phyloP scores from a whole-genome alignment of 2,888 invertebrate species.

The Hirtodrosophila confusa region DNA sequence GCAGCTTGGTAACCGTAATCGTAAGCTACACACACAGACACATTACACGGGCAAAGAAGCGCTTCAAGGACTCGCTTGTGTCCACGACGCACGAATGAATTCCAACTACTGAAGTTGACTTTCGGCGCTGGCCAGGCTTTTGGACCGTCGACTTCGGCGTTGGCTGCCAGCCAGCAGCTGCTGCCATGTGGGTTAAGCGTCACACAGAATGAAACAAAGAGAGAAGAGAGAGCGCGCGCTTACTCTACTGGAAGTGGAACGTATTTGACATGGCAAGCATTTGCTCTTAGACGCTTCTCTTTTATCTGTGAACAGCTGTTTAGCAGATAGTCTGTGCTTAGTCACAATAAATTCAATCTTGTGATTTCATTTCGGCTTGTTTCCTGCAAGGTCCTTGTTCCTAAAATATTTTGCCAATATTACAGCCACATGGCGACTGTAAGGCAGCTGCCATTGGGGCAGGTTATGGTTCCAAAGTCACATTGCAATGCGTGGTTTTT shows the following conservation, averaged over 20 bases:
- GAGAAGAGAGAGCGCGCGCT: background rate
- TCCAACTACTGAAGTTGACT: slow-evolving; percentile 80
- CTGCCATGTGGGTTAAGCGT: slow-evolving; percentile 61
- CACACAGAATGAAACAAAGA: background rate
- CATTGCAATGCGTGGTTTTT: background rate
- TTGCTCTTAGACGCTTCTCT: slow-evolving; percentile 31
- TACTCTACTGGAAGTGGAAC: slow-evolving; percentile 64
- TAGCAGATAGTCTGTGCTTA: slow-evolving; percentile 4
- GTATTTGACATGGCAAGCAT: slow-evolving; percentile 32
- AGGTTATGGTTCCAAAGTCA: slow-evolving; percentile 65
- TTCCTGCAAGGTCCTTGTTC: slow-evolving; percentile 11
- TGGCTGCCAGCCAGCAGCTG: slow-evolving; percentile 12
- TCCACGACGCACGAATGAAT: slow-evolving; percentile 81
- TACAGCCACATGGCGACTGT: too few species aligned
- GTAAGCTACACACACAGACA: slow-evolving; percentile 5
- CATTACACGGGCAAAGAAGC: slow-evolving; percentile 29
- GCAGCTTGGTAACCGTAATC: slow-evolving; percentile 28
- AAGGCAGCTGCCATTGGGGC: too few species aligned
- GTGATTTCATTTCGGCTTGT: slow-evolving; percentile 8
- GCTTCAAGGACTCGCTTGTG: slow-evolving; percentile 50
- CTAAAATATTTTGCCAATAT: slow-evolving; percentile 8
- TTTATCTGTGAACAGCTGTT: slow-evolving; percentile 57
- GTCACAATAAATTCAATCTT: slow-evolving; percentile 13
- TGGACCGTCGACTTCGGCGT: slow-evolving; percentile 22
- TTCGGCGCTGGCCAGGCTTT: slow-evolving; percentile 46